phyloP scores from a whole-genome alignment of 1,140 invertebrate genomes.

The Anoplophora glabripennis region DNA sequence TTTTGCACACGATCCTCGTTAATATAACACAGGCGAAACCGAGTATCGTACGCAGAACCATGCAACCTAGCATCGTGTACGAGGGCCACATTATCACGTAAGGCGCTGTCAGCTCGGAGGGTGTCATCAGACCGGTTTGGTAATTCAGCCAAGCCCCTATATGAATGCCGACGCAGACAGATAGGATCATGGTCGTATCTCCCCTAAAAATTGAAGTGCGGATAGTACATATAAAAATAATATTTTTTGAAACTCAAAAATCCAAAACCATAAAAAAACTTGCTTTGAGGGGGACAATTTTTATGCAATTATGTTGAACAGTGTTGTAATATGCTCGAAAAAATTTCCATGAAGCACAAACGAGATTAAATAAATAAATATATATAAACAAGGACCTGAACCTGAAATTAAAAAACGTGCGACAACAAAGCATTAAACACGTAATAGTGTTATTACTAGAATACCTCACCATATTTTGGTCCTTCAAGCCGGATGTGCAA shows the following conservation, averaged over 20 bases:
- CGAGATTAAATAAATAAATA: no score
- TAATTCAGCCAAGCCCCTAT: constrained; percentile 83
- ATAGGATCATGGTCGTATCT: constrained; percentile 82
- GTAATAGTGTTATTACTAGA: no score
- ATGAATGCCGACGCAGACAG: constrained; percentile 74
- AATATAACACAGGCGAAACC: constrained; percentile 71
- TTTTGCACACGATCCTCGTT: constrained; percentile 67
- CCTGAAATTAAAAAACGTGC: no score
- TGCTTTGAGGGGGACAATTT: no score
- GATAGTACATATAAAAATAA: not conserved
- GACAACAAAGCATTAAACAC: no score
- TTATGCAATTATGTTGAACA: no score
- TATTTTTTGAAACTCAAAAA: not conserved
- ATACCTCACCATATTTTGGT: no score
- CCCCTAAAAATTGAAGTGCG: constrained; percentile 60
- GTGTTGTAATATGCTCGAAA: no score
- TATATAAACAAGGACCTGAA: no score
- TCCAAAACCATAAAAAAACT: no score
- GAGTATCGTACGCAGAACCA: constrained; percentile 66
- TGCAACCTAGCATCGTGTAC: constrained; percentile 62
- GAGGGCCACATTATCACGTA: constrained; percentile 78
- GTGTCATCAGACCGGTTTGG: constrained; percentile 66
- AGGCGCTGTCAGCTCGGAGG: constrained; percentile 58
- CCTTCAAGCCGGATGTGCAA: no score
- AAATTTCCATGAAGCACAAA: no score